Evolutionary conservation across 2,888 invertebrate genomes (phyloP), one percentile per base, ranked within the genome.

Genomic region (Drosophila incognita): DNA sequence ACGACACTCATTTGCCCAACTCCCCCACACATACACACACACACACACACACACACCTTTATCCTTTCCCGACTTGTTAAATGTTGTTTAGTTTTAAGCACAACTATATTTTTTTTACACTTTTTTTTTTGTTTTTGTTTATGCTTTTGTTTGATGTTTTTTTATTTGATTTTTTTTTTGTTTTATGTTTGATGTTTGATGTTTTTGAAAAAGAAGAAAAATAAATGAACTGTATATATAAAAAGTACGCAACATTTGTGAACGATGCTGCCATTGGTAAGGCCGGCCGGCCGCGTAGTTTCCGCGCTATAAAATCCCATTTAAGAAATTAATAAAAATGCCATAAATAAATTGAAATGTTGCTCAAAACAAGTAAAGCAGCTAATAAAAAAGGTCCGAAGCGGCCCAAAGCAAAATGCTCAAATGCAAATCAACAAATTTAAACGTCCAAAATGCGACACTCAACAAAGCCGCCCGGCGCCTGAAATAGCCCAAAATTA

Each of bases 241-340:
- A 69, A 83, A 77, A 76, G 62, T 79, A 75, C 75, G 62, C 71
- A 74, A 75, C 71, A 61, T 60, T 69, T 38, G 33, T 48, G 18
- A 40, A n/a, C 35, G 35, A 48, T 49, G n/a, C 61, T 64, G 2
- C 27, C n/a, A 27, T 38, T 56, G 27, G 24, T 36, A 54, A 70
- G 79, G 35, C 13, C 13, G 79, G 31, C 31, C 1, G 81, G 82
- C 74, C 82, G 74, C 69, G 58, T 52, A 74, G 72, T 76, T 78
- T 81, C 76, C 76, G 76, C 69, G 72, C 82, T 49, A 80, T 80
- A 70, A 82, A 82, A 80, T 78, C 72, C 61, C 81, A 76, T 72
- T 85, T 81, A 85, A 83, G 73, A 84, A 85, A 87, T 87, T 81
- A 85, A 85, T 87, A 85, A 87, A 86, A 87, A 82, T 79, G 77